phyloP scores from a whole-genome alignment of 2,113 vertebrate species.

The Crotalus helleri region DNA sequence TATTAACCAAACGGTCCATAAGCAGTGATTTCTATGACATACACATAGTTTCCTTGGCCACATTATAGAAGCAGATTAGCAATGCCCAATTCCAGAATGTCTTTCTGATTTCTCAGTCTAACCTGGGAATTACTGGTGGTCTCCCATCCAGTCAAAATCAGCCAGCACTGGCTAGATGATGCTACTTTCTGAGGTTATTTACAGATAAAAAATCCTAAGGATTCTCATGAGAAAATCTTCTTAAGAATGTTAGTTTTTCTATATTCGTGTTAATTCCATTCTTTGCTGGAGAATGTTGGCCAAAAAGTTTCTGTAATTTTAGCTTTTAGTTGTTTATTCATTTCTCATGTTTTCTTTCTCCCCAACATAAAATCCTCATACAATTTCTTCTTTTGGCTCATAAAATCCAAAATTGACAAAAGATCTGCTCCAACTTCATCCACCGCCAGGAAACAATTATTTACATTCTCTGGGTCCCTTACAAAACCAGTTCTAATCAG shows the following conservation, averaged over 20 bases:
- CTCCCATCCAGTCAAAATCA: not conserved
- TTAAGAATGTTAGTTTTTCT: not conserved
- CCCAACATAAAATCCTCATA: conserved; percentile 8
- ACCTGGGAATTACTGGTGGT: not conserved
- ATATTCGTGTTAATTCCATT: not conserved
- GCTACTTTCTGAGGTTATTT: not conserved
- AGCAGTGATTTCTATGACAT: not conserved
- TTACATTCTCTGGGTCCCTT: not conserved
- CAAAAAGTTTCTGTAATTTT: not conserved
- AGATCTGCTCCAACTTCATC: not conserved
- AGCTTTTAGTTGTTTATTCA: conserved; percentile 2
- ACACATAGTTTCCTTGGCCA: not conserved
- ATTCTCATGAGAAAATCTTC: not conserved
- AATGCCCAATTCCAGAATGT: not conserved
- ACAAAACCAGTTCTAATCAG: conserved; percentile 3
- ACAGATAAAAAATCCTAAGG: not conserved
- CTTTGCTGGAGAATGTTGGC: not conserved
- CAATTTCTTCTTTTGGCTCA: conserved; percentile 4
- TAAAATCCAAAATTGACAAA: not conserved
- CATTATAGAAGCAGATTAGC: not conserved
- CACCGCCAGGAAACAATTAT: not conserved
- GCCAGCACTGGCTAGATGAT: not conserved
- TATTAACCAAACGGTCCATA: not conserved
- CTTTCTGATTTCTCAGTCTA: not conserved
- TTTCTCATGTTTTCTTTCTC: not conserved